Base-by-base conservation (phyloP, 2,888 invertebrate genomes). In the Thecophora atra region DNA sequence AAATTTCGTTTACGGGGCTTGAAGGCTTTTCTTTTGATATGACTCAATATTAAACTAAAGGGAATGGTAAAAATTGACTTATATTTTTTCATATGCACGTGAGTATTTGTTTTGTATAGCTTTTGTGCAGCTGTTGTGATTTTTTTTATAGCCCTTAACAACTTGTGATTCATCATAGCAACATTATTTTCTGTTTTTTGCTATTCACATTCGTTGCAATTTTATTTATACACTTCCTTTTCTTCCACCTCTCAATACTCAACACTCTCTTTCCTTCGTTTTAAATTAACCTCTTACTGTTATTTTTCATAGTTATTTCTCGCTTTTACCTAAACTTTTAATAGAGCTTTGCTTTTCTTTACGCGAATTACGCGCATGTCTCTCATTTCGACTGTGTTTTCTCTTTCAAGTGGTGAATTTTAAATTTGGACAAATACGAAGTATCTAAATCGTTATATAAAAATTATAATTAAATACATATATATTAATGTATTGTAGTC, bases 341-440 rank as follows among this genome's bases (percentile, higher is more conserved):
- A n/a, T 17, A 68, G 13, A 58, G 52, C 3, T 15, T 44, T 26
- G 24, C n/a, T 24, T 7, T 44, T 24, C 56, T 15, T 24, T 17
- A 17, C 42, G 4, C 26, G 8, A 13, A 44, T 26, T 42, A 19
- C 3, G 68, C 68, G 68, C 68, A 68, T 68, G 68, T 13, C 24
- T 56, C 24, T 68, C 47, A 13, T 47, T 17, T 5, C 13, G 6
- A 47, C 8, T 6, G 0, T 26, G 15, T 19, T 8, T 21, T 21
- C 63, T 63, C 63, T n/a, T n/a, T 21, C 17, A 13, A 21, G 24
- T 42, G 63, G 42, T 63, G 63, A 42, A 44, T 62, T 62, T 62
- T 19, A 1, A 2, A 30, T 8, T 19, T 21, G 19, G 24, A 1
- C 6, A 21, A 56, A 24, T 21, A 24, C 1, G 30, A 37, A n/a